Conservation (phyloP, 2,113 vertebrate genomes). For the Lipotes vexillifer region DNA sequence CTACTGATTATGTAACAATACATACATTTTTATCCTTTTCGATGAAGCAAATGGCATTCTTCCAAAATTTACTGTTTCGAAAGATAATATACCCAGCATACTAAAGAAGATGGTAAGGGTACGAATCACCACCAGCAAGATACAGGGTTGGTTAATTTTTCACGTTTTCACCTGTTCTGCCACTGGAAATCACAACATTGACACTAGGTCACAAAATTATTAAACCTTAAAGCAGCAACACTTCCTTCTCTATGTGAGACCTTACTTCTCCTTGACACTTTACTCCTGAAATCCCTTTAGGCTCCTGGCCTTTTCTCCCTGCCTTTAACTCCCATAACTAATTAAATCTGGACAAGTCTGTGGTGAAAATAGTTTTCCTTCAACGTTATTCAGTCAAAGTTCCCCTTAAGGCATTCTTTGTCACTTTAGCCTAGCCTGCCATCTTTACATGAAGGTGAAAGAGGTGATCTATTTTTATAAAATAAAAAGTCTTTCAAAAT, state of each 20-base stretch:
- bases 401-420: constrained; percentile 77
- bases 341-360: constrained; percentile 85
- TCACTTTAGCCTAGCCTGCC: constrained; percentile 65
- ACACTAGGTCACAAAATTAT: constrained; percentile 81
- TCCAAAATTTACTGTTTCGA: background rate
- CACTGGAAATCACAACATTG: constrained; percentile 74
- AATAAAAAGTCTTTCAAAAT: constrained; percentile 52
- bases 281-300: constrained; percentile 75
- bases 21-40: background rate
- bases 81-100: background rate
- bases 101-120: background rate
- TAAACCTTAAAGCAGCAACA: constrained; percentile 77
- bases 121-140: constrained; percentile 51
- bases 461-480: constrained; percentile 60
- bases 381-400: constrained; percentile 78
- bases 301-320: constrained; percentile 78
- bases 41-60: background rate
- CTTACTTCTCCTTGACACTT: constrained; percentile 80
- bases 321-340: constrained; percentile 82
- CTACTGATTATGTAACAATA: background rate
- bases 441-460: constrained; percentile 75
- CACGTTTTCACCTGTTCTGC: constrained; percentile 64
- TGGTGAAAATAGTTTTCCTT: constrained; percentile 81
- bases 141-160: constrained; percentile 49
- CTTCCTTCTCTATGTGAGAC: constrained; percentile 77